These are phyloP conservation scores for Equus przewalskii DNA, from an alignment of 2,113 vertebrate genomes.

Conservation along the genomic window DNA sequence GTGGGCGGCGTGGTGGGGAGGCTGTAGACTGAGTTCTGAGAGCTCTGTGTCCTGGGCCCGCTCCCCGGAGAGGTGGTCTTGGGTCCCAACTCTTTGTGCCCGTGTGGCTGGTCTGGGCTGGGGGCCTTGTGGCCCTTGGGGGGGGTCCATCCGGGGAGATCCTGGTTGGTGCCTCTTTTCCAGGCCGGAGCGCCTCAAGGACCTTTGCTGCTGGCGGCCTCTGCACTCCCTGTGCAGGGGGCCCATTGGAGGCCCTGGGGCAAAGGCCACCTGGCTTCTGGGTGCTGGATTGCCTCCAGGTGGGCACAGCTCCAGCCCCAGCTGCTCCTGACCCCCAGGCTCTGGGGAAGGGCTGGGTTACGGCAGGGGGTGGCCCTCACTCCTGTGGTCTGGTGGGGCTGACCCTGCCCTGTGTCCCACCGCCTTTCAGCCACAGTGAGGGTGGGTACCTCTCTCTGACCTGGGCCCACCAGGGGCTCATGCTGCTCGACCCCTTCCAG, in stretches of 20 bases:
- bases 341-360: neutral
- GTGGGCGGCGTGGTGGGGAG: too few relatives aligned
- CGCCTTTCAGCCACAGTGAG: rapidly evolving
- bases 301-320: neutral
- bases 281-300: rapidly evolving
- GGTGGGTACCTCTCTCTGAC: rapidly evolving
- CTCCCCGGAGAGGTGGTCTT: rapidly evolving
- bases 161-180: neutral
- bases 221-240: rapidly evolving
- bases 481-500: rapidly evolving
- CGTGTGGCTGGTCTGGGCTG: neutral
- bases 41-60: neutral
- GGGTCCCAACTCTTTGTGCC: rapidly evolving
- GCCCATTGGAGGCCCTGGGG: neutral
- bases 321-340: too few relatives aligned
- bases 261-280: neutral
- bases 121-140: neutral
- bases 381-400: rapidly evolving
- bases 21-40: neutral
- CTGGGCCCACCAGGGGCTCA: rapidly evolving
- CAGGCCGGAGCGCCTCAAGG: neutral
- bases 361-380: rapidly evolving
- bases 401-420: rapidly evolving
- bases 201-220: too few relatives aligned
- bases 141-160: rapidly evolving